These are phyloP conservation scores for Autographa pulchrina DNA, from an alignment of 2,888 invertebrate genomes.

Conservation along the genomic window DNA sequence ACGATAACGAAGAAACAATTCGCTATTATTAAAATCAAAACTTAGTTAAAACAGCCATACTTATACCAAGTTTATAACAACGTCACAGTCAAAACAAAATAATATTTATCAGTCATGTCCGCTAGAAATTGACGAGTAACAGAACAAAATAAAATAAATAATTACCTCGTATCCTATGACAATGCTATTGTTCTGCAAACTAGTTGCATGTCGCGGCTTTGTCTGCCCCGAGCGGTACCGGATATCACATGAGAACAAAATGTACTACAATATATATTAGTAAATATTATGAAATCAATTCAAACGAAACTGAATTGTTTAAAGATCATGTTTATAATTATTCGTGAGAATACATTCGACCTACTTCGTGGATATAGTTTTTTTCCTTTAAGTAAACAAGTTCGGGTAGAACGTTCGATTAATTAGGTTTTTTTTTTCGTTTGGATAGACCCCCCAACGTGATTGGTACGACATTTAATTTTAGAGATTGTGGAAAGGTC, in stretches of 20 bases:
- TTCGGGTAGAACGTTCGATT: background rate
- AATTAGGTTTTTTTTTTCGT: background rate
- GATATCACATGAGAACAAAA: background rate
- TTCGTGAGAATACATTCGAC: background rate
- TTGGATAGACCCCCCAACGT: background rate
- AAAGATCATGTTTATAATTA: background rate
- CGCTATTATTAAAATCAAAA: too few relatives aligned
- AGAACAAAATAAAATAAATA: background rate
- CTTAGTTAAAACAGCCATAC: too few relatives aligned
- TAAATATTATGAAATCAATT: constrained; percentile 16
- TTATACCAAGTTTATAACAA: too few relatives aligned
- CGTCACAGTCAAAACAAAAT: background rate
- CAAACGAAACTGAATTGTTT: background rate
- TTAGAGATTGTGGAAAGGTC: background rate
- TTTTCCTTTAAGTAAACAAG: background rate
- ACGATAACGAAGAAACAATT: too few relatives aligned
- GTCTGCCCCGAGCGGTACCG: constrained; percentile 26
- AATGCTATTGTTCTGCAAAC: background rate
- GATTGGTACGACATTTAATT: background rate
- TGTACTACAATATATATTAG: background rate
- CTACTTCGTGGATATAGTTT: background rate
- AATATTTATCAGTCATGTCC: background rate
- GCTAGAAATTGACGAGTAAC: background rate
- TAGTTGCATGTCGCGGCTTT: constrained; percentile 3
- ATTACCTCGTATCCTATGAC: background rate